Base-by-base conservation (phyloP, 2,113 vertebrate genomes). In the Mirounga angustirostris region DNA sequence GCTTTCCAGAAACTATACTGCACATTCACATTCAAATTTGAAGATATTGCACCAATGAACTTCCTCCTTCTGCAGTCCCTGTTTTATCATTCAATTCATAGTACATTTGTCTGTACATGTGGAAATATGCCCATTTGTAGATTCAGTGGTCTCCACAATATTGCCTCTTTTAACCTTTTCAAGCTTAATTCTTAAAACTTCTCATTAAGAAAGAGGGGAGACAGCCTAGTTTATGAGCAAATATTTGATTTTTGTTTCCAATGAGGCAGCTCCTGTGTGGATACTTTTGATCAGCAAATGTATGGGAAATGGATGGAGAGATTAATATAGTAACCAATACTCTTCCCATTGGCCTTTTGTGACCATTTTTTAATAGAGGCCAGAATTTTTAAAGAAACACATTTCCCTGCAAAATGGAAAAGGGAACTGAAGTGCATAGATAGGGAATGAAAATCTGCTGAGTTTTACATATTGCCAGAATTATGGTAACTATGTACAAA, bases 391-490 rank as follows among this genome's bases (percentile, higher is more conserved):
- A 86, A 97, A 95, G 54, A 87, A 95, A 89, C 40, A n/a, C 6
- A 71, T 79, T 96, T 91, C 95, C 26, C 58, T 90, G n/a, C 10
- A 89, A 91, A 92, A 92, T 93, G 58, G 8, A 22, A 74, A 96
- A 58, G 36, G 59, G 54, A 81, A 43, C 56, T 96, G 54, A 65
- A 78, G 5, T 80, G 52, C 54, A 87, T 15, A 95, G 52, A 91
- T 61, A 89, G 7, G 8, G 43, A 94, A 94, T 81, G 90, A 94
- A 94, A 89, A 56, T 83, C 33, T 92, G 33, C 15, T 94, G 63
- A 91, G 16, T 79, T 95, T 71, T 86, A 89, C 30, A 26, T 84
- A 58, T 54, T 85, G 14, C 28, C 28, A 87, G 56, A 94, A 92
- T 95, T 95, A 56, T 73, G 21, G 26, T 73, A 95, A 85, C 11